Evolutionary conservation across 2,888 invertebrate genomes (phyloP), one percentile per base, ranked within the genome.

Genomic region (Biston betularia): DNA sequence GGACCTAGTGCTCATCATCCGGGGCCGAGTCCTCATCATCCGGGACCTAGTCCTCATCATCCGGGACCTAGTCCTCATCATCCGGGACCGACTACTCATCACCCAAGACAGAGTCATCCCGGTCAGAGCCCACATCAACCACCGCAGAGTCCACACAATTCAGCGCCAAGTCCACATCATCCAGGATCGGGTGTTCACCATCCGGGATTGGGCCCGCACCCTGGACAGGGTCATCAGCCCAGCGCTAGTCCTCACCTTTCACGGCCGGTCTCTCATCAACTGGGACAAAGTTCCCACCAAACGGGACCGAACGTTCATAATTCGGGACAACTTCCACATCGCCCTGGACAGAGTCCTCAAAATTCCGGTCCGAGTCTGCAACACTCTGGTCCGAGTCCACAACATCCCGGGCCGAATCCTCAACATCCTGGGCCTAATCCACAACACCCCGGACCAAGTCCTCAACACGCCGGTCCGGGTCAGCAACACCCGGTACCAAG

Each of bases 31-130:
- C n/a, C n/a, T n/a, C n/a, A n/a, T n/a, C 58, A 48, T 14, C 15
- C 35, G 1, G 46, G 46, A 12, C 9, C 11, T 7, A 12, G 11
- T 4, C 15, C 46, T 7, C 45, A 44, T n/a, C 56, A 35, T 12
- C 49, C 48, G 7, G 49, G 33, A 8, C 38, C 14, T 5, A 42
- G 40, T n/a, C 49, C 49, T 9, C 48, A 49, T 33, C 58, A 58
- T 14, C 45, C 46, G 0, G 38, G 46, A n/a, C 46, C 10, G 12
- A 11, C 46, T 7, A 12, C 46, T 0, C 57, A 57, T 56, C 6
- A 38, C 6, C 48, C 57, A 1, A 38, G 46, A 9, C 48, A 7
- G 49, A 40, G 42, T n/a, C 10, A 40, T 5, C 58, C 49, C 5
- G 33, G 24, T 24, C 56, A 6, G 0, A 35, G 11, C 14, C 10